Conservation (phyloP, 2,797 vertebrate genomes). For the Pseudomugil gertrudae region DNA sequence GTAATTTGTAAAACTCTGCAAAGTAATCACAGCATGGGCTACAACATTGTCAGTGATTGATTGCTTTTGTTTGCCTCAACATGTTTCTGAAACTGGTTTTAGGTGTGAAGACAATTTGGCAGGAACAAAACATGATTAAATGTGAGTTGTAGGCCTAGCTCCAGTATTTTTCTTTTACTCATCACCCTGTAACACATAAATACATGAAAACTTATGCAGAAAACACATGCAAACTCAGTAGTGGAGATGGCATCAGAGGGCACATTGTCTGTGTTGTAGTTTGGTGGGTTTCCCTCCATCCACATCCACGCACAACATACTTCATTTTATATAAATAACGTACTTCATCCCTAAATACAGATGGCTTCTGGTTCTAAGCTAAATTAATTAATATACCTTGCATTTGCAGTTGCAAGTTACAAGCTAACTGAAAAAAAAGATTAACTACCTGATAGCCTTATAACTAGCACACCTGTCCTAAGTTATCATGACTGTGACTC, state of each 20-base stretch:
- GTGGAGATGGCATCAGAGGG: slow-evolving; percentile 7
- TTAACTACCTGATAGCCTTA: not conserved
- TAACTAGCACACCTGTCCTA: slow-evolving; percentile 35
- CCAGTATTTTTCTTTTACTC: not conserved
- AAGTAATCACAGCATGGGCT: not conserved
- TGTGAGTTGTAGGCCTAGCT: not conserved
- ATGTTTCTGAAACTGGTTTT: not conserved
- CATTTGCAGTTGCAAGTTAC: too few species aligned
- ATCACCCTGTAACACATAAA: not conserved
- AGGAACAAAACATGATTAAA: not conserved
- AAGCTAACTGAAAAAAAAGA: not conserved
- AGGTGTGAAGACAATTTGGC: not conserved
- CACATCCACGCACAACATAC: not conserved
- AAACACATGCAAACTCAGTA: not conserved
- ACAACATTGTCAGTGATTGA: not conserved
- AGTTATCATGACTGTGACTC: slow-evolving; percentile 28
- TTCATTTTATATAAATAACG: not conserved
- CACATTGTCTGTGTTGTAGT: not conserved
- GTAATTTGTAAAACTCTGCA: not conserved
- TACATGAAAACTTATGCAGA: not conserved
- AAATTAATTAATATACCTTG: not conserved
- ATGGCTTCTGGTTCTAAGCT: not conserved
- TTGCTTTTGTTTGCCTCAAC: not conserved
- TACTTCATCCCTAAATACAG: not conserved
- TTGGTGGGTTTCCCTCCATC: slow-evolving; percentile 2